phyloP scores from a whole-genome alignment of 2,888 invertebrate species.

The Drosophila robusta region DNA sequence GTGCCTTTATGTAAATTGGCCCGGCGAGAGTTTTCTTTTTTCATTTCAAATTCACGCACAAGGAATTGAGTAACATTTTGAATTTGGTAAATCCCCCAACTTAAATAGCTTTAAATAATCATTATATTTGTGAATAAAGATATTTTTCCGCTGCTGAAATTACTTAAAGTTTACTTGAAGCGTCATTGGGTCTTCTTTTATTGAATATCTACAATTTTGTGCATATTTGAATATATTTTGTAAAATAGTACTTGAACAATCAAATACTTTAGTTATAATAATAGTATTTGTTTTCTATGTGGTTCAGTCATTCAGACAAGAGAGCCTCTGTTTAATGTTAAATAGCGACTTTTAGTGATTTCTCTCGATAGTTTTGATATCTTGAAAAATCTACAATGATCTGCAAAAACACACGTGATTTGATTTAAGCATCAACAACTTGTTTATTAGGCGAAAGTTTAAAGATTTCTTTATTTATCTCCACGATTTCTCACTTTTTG shows the following conservation, averaged over 20 bases:
- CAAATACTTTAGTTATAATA: background rate
- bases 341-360: background rate
- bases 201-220: no score
- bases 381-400: no score
- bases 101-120: constrained; percentile 17
- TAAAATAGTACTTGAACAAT: background rate
- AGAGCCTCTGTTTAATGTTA: background rate
- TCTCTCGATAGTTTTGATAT: background rate
- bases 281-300: no score
- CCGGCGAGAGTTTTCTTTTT: constrained; percentile 11
- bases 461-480: no score
- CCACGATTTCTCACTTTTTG: no score
- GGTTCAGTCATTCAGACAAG: no score
- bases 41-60: constrained; percentile 6
- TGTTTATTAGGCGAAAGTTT: no score
- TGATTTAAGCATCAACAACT: no score
- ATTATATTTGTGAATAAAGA: constrained; percentile 12
- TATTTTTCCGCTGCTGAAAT: background rate
- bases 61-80: constrained; percentile 17
- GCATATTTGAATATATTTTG: no score
- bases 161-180: background rate
- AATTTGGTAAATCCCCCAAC: constrained; percentile 6
- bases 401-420: no score
- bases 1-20: constrained; percentile 60
- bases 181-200: background rate